Evolutionary conservation across 2,113 vertebrate genomes (phyloP).

Genomic region (Clinocottus analis): DNA sequence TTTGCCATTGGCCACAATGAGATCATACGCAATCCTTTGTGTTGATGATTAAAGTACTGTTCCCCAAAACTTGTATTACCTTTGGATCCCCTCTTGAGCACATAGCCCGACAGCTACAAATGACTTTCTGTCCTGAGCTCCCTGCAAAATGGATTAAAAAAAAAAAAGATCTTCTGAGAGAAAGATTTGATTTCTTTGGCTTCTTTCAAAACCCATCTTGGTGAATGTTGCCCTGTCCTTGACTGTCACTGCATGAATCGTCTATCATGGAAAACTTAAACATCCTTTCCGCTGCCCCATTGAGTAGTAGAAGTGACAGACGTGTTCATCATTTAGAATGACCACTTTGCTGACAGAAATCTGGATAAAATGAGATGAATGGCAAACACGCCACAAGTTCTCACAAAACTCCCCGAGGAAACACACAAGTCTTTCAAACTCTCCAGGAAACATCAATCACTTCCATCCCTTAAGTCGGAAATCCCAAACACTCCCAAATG

Average conservation of each 20-base stretch:
- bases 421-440: slow-evolving; percentile 13
- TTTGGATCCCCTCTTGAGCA: slow-evolving; percentile 29
- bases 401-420: background rate
- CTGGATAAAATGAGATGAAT: slow-evolving; percentile 15
- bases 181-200: slow-evolving; percentile 25
- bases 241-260: slow-evolving; percentile 25
- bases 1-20: slow-evolving; percentile 44
- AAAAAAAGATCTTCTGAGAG: slow-evolving; percentile 16
- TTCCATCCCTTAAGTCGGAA: background rate
- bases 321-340: slow-evolving; percentile 44
- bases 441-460: slow-evolving; percentile 22
- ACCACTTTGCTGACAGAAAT: slow-evolving; percentile 12
- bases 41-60: slow-evolving; percentile 55
- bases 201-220: slow-evolving; percentile 23
- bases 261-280: slow-evolving; percentile 19
- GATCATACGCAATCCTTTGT: slow-evolving; percentile 39
- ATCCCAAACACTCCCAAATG: background rate
- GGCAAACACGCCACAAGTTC: slow-evolving; percentile 10
- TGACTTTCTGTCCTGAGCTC: slow-evolving; percentile 40
- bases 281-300: background rate
- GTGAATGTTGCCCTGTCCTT: slow-evolving; percentile 44
- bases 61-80: slow-evolving; percentile 42
- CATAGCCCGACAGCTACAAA: slow-evolving; percentile 32
- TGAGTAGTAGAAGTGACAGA: slow-evolving; percentile 30
- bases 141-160: background rate